Percentiles rank a stretch among this genome's conserved stretches.
phyloP scores from a whole-genome alignment of 1,140 invertebrate species.

The Drosophila murphyi region DNA sequence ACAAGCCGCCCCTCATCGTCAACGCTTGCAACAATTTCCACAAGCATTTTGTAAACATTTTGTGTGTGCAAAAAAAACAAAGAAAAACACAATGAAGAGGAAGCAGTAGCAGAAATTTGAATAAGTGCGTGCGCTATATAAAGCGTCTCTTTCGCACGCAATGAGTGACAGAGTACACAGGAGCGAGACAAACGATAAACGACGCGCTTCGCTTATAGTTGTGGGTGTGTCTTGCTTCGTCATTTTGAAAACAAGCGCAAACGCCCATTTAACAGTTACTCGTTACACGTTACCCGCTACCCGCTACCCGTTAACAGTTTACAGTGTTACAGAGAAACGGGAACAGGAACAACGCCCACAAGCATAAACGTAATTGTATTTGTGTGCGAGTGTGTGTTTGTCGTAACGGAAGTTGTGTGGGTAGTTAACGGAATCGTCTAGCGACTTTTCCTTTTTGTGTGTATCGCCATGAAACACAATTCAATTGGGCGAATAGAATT shows the following conservation, averaged over 20 bases:
- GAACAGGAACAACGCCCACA: slow-evolving; percentile 11
- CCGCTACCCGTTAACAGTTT: too few species aligned
- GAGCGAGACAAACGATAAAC: slow-evolving; percentile 39
- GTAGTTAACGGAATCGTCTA: slow-evolving; percentile 69
- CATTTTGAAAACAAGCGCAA: slow-evolving; percentile 46
- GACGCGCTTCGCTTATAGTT: not conserved
- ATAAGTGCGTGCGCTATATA: slow-evolving; percentile 8
- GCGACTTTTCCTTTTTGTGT: slow-evolving; percentile 37
- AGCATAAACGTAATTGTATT: slow-evolving; percentile 8
- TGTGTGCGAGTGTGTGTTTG: slow-evolving; percentile 23
- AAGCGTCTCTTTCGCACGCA: slow-evolving; percentile 30
- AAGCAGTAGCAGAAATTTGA: not conserved
- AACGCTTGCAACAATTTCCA: slow-evolving; percentile 22
- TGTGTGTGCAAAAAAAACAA: slow-evolving; percentile 4
- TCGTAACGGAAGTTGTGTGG: slow-evolving; percentile 64
- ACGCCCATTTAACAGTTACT: slow-evolving; percentile 2
- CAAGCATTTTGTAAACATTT: slow-evolving; percentile 40
- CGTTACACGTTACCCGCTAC: too few species aligned
- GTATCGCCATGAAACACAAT: slow-evolving; percentile 73
- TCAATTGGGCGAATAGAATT: slow-evolving; percentile 58
- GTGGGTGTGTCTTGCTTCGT: slow-evolving; percentile 58
- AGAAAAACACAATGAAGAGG: not conserved
- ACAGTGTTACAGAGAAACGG: not conserved
- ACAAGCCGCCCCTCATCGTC: not conserved
- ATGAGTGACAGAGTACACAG: not conserved